Evolutionary conservation across 2,888 invertebrate species (phyloP).

Genomic region (Lochmaea crataegi): DNA sequence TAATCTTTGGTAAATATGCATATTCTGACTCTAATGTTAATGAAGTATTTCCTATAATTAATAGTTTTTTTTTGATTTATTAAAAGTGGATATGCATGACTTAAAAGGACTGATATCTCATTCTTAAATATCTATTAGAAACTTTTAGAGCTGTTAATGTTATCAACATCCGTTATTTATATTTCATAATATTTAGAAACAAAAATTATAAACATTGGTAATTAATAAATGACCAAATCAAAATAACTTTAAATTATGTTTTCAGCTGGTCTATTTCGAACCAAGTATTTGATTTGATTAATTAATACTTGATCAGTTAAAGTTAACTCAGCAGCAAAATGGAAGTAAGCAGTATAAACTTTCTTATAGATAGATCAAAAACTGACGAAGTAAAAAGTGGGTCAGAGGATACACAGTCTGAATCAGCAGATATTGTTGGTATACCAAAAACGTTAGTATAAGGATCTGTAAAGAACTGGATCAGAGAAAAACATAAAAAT

Average conservation of each 20-base stretch:
- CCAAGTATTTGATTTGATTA: neutral
- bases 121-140: neutral
- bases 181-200: neutral
- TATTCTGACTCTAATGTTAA: neutral
- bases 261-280: neutral
- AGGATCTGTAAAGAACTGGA: no score
- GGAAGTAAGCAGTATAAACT: neutral
- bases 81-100: neutral
- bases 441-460: no score
- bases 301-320: neutral
- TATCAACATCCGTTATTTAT: neutral
- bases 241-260: neutral
- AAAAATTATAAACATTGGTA: neutral
- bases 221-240: constrained; percentile 3
- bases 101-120: neutral
- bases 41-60: neutral
- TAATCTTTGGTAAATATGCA: neutral
- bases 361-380: neutral
- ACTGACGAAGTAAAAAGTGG: no score
- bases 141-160: neutral
- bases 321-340: neutral
- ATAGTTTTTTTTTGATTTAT: neutral
- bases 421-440: no score
- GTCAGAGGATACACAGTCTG: no score
- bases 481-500: no score